A percentile compares a stretch with the other conserved stretches of the same genome.
Conservation (phyloP, 2,113 vertebrate species). For the Puma concolor region DNA sequence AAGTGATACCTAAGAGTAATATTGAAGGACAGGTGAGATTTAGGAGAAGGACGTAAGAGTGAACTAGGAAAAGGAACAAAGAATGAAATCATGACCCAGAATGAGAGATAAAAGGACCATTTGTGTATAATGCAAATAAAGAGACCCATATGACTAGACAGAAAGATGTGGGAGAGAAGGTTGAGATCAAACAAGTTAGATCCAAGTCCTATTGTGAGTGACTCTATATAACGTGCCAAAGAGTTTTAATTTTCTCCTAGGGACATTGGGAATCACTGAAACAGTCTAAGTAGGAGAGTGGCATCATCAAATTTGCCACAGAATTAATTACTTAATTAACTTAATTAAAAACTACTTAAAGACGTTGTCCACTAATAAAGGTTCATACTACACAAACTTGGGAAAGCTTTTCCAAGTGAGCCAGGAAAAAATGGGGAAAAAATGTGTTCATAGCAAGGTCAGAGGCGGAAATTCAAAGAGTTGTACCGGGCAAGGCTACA, state of each 20-base stretch:
- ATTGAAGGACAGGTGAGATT: neutral
- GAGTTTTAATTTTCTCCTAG: neutral
- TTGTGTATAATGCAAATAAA: neutral
- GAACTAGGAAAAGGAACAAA: neutral
- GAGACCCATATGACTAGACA: neutral
- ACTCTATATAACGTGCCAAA: neutral
- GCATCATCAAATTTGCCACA: neutral
- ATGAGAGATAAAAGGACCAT: neutral
- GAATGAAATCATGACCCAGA: neutral
- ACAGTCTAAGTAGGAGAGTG: neutral
- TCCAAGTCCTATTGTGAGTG: neutral
- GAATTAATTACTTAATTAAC: neutral
- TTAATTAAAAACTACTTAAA: neutral
- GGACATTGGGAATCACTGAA: neutral
- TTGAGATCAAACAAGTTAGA: neutral
- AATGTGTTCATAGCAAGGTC: neutral
- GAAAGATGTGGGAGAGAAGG: neutral
- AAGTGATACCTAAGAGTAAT: neutral
- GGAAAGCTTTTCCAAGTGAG: neutral
- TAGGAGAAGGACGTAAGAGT: neutral
- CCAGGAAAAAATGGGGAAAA: neutral
- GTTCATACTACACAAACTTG: neutral
- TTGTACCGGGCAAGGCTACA: neutral
- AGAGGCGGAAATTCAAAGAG: neutral
- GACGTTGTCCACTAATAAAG: neutral